A percentile compares a stretch with the other conserved stretches of the same genome.
These are phyloP conservation scores for Lamellibrachia luymesi DNA, from an alignment of 1,140 invertebrate species.

Conservation along the genomic window DNA sequence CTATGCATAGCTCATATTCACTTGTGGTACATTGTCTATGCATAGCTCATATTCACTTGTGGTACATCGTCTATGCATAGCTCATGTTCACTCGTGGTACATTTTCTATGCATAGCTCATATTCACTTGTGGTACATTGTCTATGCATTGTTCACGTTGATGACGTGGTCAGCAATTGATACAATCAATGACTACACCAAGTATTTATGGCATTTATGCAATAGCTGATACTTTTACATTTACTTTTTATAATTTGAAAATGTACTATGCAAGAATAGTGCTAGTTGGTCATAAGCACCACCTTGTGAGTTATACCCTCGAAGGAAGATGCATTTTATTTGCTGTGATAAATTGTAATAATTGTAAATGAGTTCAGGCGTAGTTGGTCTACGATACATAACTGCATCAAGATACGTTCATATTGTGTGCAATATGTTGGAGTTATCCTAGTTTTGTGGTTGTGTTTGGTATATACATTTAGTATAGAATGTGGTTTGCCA, in stretches of 20 bases:
- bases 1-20: too few relatives aligned
- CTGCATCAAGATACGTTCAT: neutral
- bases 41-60: too few relatives aligned
- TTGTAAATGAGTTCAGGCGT: too few relatives aligned
- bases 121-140: neutral
- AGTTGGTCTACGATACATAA: neutral
- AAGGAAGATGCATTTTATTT: neutral
- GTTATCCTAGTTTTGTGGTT: neutral
- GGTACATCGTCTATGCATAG: too few relatives aligned
- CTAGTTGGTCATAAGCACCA: neutral
- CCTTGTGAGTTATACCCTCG: neutral
- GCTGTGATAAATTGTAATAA: neutral
- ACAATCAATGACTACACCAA: neutral
- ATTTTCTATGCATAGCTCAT: too few relatives aligned
- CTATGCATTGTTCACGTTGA: neutral
- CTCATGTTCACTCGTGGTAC: too few relatives aligned
- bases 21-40: too few relatives aligned
- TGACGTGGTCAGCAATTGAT: neutral
- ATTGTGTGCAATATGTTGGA: neutral
- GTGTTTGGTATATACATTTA: neutral
- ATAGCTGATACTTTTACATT: neutral
- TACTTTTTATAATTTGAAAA: neutral
- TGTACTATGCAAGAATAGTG: neutral
- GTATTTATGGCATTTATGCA: neutral
- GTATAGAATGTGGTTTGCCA: too few relatives aligned